These are phyloP conservation scores for Rotaria magnacalcarata DNA, from an alignment of 2,888 invertebrate species.

Conservation along the genomic window DNA sequence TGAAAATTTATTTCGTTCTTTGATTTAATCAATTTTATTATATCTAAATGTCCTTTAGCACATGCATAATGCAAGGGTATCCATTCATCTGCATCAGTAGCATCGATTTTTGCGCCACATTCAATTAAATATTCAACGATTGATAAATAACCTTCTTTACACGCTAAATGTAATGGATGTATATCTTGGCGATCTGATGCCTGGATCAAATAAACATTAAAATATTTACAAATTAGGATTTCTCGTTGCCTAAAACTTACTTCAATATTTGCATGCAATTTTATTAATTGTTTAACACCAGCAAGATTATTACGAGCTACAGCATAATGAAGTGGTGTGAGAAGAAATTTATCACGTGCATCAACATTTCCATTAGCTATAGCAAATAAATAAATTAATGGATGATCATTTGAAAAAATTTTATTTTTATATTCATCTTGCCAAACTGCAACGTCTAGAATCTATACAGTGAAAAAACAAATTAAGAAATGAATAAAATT, in stretches of 20 bases:
- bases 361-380: background rate
- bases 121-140: background rate
- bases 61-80: slow-evolving; percentile 13
- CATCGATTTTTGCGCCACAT: too few species aligned
- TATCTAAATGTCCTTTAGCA: slow-evolving; percentile 11
- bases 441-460: background rate
- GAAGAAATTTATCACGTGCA: slow-evolving; percentile 16
- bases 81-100: background rate
- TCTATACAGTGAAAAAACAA: background rate
- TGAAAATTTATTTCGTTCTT: background rate
- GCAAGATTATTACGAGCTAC: background rate
- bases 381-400: background rate
- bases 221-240: too few species aligned
- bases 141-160: slow-evolving; percentile 6
- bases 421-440: background rate
- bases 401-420: background rate
- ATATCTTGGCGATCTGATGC: background rate
- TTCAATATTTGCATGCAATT: background rate
- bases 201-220: background rate
- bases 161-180: slow-evolving; percentile 23
- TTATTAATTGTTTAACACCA: slow-evolving; percentile 34
- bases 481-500: background rate
- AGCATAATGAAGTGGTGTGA: slow-evolving; percentile 25
- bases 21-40: background rate
- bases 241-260: background rate